Percentiles rank a stretch among this genome's conserved stretches.
phyloP scores from a whole-genome alignment of 2,888 invertebrate genomes.

The Carcina quercana region DNA sequence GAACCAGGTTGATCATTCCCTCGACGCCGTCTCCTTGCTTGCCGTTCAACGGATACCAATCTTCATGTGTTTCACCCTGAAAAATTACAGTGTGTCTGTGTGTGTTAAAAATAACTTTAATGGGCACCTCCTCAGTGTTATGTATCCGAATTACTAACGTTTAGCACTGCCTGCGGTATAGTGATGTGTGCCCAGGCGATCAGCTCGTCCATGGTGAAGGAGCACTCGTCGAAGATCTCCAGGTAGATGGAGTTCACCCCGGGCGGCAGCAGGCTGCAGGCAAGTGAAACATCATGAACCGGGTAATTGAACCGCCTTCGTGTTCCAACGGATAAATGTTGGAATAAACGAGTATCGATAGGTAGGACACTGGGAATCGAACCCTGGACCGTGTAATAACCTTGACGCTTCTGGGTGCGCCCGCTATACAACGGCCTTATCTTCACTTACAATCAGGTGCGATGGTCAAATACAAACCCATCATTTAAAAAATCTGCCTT shows the following conservation, averaged over 20 bases:
- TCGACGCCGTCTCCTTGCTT: conserved; percentile 96
- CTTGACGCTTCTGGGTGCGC: too few species aligned
- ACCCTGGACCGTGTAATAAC: too few species aligned
- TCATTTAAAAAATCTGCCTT: too few species aligned
- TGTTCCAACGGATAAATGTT: too few species aligned
- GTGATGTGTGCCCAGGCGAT: conserved; percentile 95
- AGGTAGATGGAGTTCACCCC: conserved; percentile 92
- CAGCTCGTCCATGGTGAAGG: conserved; percentile 96
- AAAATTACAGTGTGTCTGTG: not conserved
- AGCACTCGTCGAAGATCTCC: conserved; percentile 98
- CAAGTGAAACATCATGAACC: not conserved
- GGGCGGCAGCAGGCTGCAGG: conserved; percentile 83
- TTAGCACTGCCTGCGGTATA: conserved; percentile 88
- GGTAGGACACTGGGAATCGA: too few species aligned
- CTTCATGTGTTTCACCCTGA: conserved; percentile 92
- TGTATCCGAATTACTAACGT: conserved; percentile 44
- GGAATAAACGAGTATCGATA: too few species aligned
- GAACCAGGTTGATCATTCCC: conserved; percentile 93
- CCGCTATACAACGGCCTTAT: too few species aligned
- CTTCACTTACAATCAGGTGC: too few species aligned
- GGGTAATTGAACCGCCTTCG: too few species aligned
- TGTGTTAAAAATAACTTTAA: not conserved
- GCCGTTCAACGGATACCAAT: conserved; percentile 95
- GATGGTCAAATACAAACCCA: too few species aligned
- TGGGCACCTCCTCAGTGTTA: not conserved